Base-by-base conservation (phyloP, 2,113 vertebrate genomes). In the Xyliphius kryptos region DNA sequence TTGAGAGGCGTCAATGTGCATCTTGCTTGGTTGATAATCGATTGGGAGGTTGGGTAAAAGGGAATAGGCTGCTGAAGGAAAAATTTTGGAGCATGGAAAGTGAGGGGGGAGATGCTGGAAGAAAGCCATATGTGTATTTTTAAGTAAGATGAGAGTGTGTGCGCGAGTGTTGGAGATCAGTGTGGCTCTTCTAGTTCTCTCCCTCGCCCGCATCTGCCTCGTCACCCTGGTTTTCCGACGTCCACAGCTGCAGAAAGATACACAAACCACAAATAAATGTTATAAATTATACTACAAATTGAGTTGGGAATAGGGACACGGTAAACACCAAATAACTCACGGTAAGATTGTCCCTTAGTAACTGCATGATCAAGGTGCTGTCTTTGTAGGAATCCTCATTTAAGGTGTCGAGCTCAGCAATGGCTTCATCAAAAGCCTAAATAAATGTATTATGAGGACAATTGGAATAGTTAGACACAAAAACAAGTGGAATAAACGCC, bases 361-460 rank as follows among this genome's bases (percentile, higher is more conserved):
- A 87, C 86, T 98, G 95, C 96, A 99, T 99, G 87, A 99, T 99
- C 83, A 99, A 92, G 75, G 95, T 99, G 84, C 94, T 97, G 89
- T 99, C 96, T 91, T 99, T 99, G 89, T 99, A 99, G 32, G 95
- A 98, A 81, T 99, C 96, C 83, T 98, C 96, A 63, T 97, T 99
- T 90, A 99, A 91, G 67, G 96, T 97, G 83, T 97, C 96, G 82
- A 99, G 86, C 81, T 99, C 96, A 80, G 96, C 94, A 78, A 99
- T 99, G 3, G 96, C 96, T 85, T 99, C 96, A 88, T 99, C 96
- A 79, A 99, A 99, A 32, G 96, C 96, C 96, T 98, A 38, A 41
- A 85, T 74, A 53, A 8, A 57, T 63, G 15, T 21, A n/a, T n/a
- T n/a, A n/a, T n/a, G n/a, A n/a, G n/a, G n/a, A n/a, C n/a, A n/a